Evolutionary conservation across 2,888 invertebrate species (phyloP), one percentile per base, ranked within the genome.

Genomic region (Drosophila nigricruria): DNA sequence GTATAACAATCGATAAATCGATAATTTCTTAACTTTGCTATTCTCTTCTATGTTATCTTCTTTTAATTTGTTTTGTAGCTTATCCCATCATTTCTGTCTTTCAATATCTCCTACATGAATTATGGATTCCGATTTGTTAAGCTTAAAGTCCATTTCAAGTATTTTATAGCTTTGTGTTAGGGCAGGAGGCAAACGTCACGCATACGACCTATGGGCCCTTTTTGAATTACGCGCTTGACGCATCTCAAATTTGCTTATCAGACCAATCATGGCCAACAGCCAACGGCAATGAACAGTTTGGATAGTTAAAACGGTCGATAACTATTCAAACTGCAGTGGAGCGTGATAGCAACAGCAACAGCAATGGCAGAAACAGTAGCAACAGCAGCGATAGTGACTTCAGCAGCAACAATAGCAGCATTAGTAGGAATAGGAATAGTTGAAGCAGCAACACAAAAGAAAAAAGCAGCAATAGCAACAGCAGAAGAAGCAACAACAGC

Each of bases 241-340:
- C 71, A 23, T 47, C 36, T 53, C 45, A 42, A 49, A 63, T 72
- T 68, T 67, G 62, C 65, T 77, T 73, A 68, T 63, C 52, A 63
- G 56, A 14, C 36, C 77, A 67, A 65, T 64, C 64, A 63, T 27
- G 23, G 52, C 65, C 65, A 58, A 57, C 18, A 59, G 40, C 58
- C 59, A 64, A 27, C 36, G 23, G 45, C 52, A 70, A 3, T 20
- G 16, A 18, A 23, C n/a, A 38, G 14, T 18, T 14, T 18, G 40
- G 47, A 12, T 16, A 3, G 53, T 10, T 16, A 0, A 14, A 12
- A 23, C 16, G 20, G 56, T 27, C 32, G 27, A 64, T 14, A 70
- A 78, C 78, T 66, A 63, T 78, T 78, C 34, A 43, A 52, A 77
- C 61, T 81, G 84, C 84, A 81, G 76, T 81, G 78, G 73, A 50